Percentiles rank a stretch among this genome's conserved stretches.
These are phyloP conservation scores for Xiphophorus hellerii DNA, from an alignment of 2,113 vertebrate species.

Conservation along the genomic window DNA sequence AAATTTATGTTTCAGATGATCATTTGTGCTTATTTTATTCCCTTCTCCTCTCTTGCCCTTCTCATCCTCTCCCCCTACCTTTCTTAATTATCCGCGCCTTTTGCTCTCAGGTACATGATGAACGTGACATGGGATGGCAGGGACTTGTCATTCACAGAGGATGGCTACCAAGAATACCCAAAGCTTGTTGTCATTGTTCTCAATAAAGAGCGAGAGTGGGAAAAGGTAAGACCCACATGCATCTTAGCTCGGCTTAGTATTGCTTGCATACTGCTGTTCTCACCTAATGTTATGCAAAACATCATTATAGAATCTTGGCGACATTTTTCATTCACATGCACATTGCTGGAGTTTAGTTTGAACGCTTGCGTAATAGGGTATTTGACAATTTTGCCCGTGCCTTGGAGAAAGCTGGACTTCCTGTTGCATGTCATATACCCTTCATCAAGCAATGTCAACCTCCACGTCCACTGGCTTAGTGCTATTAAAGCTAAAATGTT, in stretches of 20 bases:
- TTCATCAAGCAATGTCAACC: neutral
- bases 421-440: neutral
- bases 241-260: neutral
- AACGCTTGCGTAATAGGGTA: neutral
- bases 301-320: neutral
- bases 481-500: too few relatives aligned
- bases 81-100: neutral
- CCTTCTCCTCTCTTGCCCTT: too few relatives aligned
- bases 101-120: conserved; percentile 93
- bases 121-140: conserved; percentile 96
- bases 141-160: conserved; percentile 97
- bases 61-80: neutral
- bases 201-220: conserved; percentile 95
- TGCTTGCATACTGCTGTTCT: neutral
- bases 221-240: conserved; percentile 86
- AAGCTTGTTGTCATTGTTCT: conserved; percentile 95
- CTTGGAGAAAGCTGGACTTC: neutral
- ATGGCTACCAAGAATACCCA: conserved; percentile 94
- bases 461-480: too few relatives aligned
- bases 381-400: neutral
- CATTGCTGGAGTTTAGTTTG: too few relatives aligned
- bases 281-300: neutral
- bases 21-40: neutral
- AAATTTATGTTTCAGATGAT: neutral
- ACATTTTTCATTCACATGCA: too few relatives aligned